Evolutionary conservation across 2,113 vertebrate species (phyloP).

Genomic region (Rhynchopsitta pachyrhyncha): DNA sequence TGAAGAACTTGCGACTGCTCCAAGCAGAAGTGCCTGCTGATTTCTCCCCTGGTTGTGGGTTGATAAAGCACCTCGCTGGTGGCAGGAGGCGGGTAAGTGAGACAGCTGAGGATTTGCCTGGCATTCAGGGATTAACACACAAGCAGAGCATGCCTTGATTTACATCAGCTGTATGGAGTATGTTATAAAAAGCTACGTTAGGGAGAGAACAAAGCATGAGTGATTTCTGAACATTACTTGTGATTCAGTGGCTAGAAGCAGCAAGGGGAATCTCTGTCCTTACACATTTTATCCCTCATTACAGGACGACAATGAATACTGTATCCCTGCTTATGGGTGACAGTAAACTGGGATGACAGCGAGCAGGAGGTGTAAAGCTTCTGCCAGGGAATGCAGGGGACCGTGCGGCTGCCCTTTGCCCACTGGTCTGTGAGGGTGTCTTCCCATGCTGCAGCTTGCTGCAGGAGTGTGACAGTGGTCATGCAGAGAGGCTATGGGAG

Average conservation of each 20-base stretch:
- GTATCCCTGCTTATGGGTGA: background rate
- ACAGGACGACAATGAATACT: background rate
- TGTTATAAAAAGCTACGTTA: background rate
- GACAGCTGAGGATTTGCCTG: background rate
- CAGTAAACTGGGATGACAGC: background rate
- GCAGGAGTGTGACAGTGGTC: background rate
- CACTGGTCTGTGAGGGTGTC: background rate
- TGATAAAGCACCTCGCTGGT: background rate
- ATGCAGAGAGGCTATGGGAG: background rate
- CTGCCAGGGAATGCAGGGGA: background rate
- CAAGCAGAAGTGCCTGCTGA: background rate
- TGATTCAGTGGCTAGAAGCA: background rate
- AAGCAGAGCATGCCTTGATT: background rate
- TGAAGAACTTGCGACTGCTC: background rate
- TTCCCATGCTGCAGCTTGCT: background rate
- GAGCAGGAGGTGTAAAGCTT: background rate
- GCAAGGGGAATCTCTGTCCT: background rate
- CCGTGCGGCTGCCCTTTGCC: background rate
- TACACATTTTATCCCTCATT: background rate
- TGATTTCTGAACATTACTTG: background rate
- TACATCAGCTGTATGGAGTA: background rate
- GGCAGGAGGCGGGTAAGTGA: background rate
- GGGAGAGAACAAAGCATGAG: background rate
- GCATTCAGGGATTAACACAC: background rate
- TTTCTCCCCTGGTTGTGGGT: background rate